A percentile compares a stretch with the other conserved stretches of the same genome.
These are phyloP conservation scores for Petrolisthes manimaculis DNA, from an alignment of 2,888 invertebrate species.

Conservation along the genomic window DNA sequence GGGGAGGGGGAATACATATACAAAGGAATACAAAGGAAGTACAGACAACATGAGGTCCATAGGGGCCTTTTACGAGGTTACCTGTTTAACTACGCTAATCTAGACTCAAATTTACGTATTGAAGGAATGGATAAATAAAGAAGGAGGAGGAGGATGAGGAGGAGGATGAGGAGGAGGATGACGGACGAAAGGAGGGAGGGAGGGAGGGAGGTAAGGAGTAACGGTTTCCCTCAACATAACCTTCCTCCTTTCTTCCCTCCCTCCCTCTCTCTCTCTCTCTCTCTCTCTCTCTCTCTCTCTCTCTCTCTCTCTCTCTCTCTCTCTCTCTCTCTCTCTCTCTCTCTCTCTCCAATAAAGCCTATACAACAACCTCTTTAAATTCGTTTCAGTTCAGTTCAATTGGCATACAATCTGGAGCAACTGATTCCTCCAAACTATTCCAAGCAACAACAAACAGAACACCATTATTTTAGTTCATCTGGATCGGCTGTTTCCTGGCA, in stretches of 20 bases:
- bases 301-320: slow-evolving; percentile 15
- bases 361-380: no score
- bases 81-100: background rate
- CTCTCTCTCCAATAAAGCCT: background rate
- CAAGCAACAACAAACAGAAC: no score
- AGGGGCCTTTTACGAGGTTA: background rate
- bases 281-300: slow-evolving; percentile 21
- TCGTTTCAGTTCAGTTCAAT: no score
- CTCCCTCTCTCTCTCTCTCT: background rate
- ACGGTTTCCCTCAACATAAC: background rate
- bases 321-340: background rate
- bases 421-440: no score
- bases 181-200: background rate
- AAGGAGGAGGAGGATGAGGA: background rate
- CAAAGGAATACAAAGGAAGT: background rate
- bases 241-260: background rate
- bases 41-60: background rate
- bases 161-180: background rate
- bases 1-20: background rate
- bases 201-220: background rate
- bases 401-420: no score
- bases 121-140: background rate
- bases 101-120: background rate
- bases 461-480: no score
- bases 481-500: no score